phyloP scores from a whole-genome alignment of 2,113 vertebrate genomes.

The Cyanistes caeruleus region DNA sequence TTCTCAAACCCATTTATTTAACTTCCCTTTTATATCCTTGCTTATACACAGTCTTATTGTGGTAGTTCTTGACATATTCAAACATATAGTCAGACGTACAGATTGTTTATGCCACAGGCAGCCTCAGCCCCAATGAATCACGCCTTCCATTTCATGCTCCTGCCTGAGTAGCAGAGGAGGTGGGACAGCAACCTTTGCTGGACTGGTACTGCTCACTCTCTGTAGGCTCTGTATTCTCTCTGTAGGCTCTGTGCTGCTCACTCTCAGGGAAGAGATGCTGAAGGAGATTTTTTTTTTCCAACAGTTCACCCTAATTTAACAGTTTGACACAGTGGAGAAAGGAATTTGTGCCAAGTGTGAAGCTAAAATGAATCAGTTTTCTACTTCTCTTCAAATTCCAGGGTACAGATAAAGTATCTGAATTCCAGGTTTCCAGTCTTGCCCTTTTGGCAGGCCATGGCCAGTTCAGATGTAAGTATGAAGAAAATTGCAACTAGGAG shows the following conservation, averaged over 20 bases:
- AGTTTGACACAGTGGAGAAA: neutral
- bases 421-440: neutral
- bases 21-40: neutral
- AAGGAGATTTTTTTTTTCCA: neutral
- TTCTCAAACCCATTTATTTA: neutral
- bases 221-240: neutral
- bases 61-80: neutral
- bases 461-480: neutral
- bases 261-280: neutral
- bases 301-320: neutral
- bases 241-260: neutral
- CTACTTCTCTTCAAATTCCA: neutral
- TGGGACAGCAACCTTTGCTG: neutral
- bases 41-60: neutral
- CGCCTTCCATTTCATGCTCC: neutral
- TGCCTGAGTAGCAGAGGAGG: neutral
- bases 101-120: neutral
- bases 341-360: neutral
- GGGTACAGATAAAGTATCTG: neutral
- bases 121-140: neutral
- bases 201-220: neutral
- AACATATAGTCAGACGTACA: neutral
- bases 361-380: neutral
- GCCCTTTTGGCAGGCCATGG: neutral
- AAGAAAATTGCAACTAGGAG: neutral